Base-by-base conservation (phyloP, 1,140 invertebrate genomes). In the Archegozetes longisetosus region DNA sequence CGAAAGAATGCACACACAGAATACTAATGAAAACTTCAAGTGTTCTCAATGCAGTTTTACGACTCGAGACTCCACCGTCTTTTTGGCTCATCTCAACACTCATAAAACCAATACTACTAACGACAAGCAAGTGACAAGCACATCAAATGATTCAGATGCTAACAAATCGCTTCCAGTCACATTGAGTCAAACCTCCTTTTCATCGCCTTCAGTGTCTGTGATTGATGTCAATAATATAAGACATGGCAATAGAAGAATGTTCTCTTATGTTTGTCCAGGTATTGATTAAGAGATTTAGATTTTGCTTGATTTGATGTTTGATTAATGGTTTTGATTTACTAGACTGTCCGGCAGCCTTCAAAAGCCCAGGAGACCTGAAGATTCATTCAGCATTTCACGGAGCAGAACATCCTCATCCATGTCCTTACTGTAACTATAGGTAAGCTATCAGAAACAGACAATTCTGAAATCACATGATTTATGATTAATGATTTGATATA, bases 31-130 rank as follows among this genome's bases (percentile, higher is more conserved):
- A 47, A 61, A 61, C 9, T 62, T 61, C 53, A 73, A 64, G 75
- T 91, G 86, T 69, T 77, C 80, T 1, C 79, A 85, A 63, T 91
- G 88, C 70, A 85, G 84, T 70, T 90, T 86, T 67, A 79, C 80
- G 20, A 87, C 84, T 69, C 80, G 83, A 47, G 84, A 81, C 66
- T 80, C 82, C 26, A 81, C 80, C 2, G 78, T 84, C 23, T 75
- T 88, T 64, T 80, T 83, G 12, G 79, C 83, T 53, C 86, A 90
- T 71, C 75, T 81, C 26, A 86, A 86, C 68, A 82, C 85, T 49
- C 86, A 89, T 68, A 28, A 53, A 47, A 26, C 47, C 40, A 46
- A 58, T 27, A 24, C 57, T 49, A 3, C n/a, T 51, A 62, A 14
- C 55, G 23, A 50, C 24, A 46, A 57, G 14, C 27, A 53, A 54